A percentile compares a stretch with the other conserved stretches of the same genome.
Evolutionary conservation across 2,113 vertebrate genomes (phyloP).

Genomic region (Plecotus auritus): DNA sequence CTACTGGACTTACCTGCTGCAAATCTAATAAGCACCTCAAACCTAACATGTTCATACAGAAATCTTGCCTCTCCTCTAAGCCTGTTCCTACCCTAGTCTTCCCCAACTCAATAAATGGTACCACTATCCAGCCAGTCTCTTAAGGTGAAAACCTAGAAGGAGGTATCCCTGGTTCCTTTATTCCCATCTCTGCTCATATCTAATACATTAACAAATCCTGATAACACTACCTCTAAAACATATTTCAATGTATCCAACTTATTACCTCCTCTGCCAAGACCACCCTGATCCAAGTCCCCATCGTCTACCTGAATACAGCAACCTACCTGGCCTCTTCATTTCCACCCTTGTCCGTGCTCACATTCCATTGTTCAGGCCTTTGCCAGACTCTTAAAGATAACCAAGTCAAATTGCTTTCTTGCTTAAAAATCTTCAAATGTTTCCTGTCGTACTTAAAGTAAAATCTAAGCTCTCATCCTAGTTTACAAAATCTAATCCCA

Average conservation of each 20-base stretch:
- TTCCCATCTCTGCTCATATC: not conserved
- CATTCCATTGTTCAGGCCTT: not conserved
- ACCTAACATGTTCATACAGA: not conserved
- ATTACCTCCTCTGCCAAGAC: not conserved
- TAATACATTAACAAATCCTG: not conserved
- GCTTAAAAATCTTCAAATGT: not conserved
- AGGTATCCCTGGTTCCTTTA: not conserved
- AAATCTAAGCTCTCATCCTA: not conserved
- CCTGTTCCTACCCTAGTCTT: not conserved
- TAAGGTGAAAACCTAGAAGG: not conserved
- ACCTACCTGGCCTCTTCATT: not conserved
- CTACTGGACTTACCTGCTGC: not conserved
- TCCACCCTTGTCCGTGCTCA: not conserved
- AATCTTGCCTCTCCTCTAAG: not conserved
- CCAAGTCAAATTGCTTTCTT: not conserved
- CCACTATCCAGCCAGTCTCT: not conserved
- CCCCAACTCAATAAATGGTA: not conserved
- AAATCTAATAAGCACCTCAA: slow-evolving; percentile 3
- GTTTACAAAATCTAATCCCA: not conserved
- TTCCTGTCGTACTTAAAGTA: not conserved
- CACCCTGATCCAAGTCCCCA: not conserved
- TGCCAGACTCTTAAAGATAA: not conserved
- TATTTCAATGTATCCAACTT: not conserved
- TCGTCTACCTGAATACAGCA: not conserved
- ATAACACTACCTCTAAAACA: not conserved